Base-by-base conservation (phyloP, 2,113 vertebrate species). In the Anthoscopus minutus region DNA sequence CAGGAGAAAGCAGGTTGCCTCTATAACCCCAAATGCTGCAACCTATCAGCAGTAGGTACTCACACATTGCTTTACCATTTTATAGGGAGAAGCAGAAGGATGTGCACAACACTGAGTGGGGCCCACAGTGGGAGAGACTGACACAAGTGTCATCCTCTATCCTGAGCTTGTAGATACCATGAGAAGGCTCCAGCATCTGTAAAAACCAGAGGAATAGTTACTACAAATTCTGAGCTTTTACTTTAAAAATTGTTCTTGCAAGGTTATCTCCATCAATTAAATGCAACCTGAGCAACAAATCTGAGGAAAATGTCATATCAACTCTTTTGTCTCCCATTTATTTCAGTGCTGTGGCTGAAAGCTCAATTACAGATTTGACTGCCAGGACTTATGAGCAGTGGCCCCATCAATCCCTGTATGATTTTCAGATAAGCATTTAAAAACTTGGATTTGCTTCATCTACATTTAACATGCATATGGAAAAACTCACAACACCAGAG, bases 71-170 rank as follows among this genome's bases (percentile, higher is more conserved):
- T 76, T 44, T 44, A 56, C 19, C 13, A 2, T 14, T 27, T 37
- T 13, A 42, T 4, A 8, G 16, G 35, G 28, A 51, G 64, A 67
- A 48, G 7, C 40, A 64, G 35, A n/a, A 78, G 8, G 33, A 15
- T 30, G 8, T 51, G 17, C 48, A 18, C n/a, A 51, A 44, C 42
- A 20, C 30, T 28, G n/a, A 37, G 27, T 18, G 18, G 38, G 60
- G 23, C 19, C n/a, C 69, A 60, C 38, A 23, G 5, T 0, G 0
- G 54, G 28, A 16, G 7, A 80, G 23, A 45, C 0, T 67, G 78
- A n/a, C 42, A 48, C 13, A 33, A 78, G 22, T 17, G 31, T 15
- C 53, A 37, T 27, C 30, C 28, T 92, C 51, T 30, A 1, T 38
- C 25, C 73, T 53, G 50, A 80, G 54, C 12, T 4, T 38, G 30